Evolutionary conservation across 2,888 invertebrate species (phyloP), one percentile per base, ranked within the genome.

Genomic region (Torymus auratus): DNA sequence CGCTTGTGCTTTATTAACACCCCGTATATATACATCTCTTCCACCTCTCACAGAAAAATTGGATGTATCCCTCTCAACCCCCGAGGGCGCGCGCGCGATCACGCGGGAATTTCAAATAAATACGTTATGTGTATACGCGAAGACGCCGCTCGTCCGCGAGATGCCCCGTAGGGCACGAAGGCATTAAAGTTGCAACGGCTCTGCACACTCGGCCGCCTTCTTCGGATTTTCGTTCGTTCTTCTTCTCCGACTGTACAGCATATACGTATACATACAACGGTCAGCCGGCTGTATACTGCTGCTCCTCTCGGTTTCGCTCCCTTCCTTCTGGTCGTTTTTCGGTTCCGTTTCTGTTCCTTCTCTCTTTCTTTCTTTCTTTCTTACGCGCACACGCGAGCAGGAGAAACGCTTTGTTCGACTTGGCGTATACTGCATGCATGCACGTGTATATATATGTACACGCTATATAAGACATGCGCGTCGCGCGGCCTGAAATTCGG

Each of bases 171-270:
- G 69, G 73, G 73, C 77, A 68, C 17, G 17, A 62, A 61, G 62
- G 65, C 70, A 81, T 81, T 81, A 81, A 81, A 78, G 41, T 70
- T 78, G 77, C 78, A 81, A 60, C 75, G 67, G 73, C 13, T 52
- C 4, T 60, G 14, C 14, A 28, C 15, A 14, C 56, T 20, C 50
- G 13, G 13, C 23, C 1, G 50, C 58, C 28, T 65, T n/a, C 71
- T 71, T 62, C n/a, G 56, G 67, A 10, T 58, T 56, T 53, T 71
- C 65, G 71, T 64, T 53, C 78, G 71, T 58, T 53, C 78, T 71
- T 71, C 56, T 72, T 71, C 56, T 72, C 17, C 41, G 17, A n/a
- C 14, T 28, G 15, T 14, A 52, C 60, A 14, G 52, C 52, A n/a
- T 52, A 56, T 60, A 78, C 7, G 17, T 41, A 28, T 28, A 28